Conservation (phyloP, 2,113 vertebrate species). For the Tichodroma muraria region DNA sequence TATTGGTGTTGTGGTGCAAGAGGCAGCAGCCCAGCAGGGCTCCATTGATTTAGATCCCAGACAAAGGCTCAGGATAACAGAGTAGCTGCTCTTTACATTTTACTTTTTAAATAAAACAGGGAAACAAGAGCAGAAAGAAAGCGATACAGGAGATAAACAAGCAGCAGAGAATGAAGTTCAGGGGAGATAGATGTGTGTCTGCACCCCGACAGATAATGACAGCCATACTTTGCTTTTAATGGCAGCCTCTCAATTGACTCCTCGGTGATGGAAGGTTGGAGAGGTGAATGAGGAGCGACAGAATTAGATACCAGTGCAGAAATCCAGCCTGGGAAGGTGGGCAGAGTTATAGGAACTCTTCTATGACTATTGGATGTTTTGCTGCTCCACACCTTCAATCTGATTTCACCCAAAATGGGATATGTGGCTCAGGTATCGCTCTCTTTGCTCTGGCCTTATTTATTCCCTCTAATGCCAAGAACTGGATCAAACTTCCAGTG, state of each 20-base stretch:
- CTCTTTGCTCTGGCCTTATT: background rate
- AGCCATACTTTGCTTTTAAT: background rate
- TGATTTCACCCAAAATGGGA: background rate
- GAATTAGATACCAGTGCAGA: background rate
- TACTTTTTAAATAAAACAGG: background rate
- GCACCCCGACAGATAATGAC: background rate
- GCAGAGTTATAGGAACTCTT: background rate
- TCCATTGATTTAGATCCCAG: background rate
- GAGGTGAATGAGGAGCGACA: background rate
- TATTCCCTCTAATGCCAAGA: background rate
- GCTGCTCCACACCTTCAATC: background rate
- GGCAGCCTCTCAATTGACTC: background rate
- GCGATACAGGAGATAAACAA: background rate
- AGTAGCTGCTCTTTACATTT: background rate
- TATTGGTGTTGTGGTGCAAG: background rate
- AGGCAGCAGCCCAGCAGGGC: background rate
- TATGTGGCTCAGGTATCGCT: rapidly evolving
- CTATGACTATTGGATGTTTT: background rate
- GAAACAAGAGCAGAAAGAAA: background rate
- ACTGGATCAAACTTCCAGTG: background rate
- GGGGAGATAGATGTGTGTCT: background rate
- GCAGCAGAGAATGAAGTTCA: background rate
- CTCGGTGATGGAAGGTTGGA: background rate
- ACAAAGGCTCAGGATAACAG: background rate
- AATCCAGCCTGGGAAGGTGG: background rate